Evolutionary conservation across 2,888 invertebrate species (phyloP).

Genomic region (Drosophila pseudotalamancana): DNA sequence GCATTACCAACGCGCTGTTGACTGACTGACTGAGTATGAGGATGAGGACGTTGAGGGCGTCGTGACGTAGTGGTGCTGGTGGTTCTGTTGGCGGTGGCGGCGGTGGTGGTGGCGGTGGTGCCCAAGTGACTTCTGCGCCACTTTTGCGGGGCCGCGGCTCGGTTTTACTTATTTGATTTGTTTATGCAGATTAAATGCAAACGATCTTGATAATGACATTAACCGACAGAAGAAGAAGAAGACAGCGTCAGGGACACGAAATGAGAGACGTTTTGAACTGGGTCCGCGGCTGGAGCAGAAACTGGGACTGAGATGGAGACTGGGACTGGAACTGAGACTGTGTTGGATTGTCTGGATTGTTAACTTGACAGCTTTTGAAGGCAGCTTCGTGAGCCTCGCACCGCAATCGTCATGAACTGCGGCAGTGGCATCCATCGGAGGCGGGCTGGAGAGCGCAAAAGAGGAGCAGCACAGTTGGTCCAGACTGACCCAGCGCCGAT

Average conservation of each 20-base stretch:
- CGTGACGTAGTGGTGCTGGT: slow-evolving; percentile 33
- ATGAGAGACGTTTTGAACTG: slow-evolving; percentile 51
- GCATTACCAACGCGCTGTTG: slow-evolving; percentile 74
- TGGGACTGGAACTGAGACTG: slow-evolving; percentile 24
- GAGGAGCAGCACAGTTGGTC: slow-evolving; percentile 20
- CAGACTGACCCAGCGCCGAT: slow-evolving; percentile 65
- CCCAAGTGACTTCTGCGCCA: slow-evolving; percentile 69
- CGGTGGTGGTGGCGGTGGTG: slow-evolving; percentile 33
- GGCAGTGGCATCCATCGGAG: slow-evolving; percentile 12
- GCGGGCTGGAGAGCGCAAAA: not conserved
- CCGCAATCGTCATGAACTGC: slow-evolving; percentile 62
- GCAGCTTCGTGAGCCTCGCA: slow-evolving; percentile 69
- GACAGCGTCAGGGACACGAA: slow-evolving; percentile 57
- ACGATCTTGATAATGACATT: slow-evolving; percentile 83
- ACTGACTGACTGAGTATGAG: slow-evolving; percentile 57
- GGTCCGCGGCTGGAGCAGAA: slow-evolving; percentile 24
- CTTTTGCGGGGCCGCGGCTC: slow-evolving; percentile 58
- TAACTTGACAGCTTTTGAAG: slow-evolving; percentile 83
- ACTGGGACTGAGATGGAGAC: slow-evolving; percentile 12
- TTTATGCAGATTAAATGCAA: slow-evolving; percentile 83
- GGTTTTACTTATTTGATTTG: slow-evolving; percentile 78
- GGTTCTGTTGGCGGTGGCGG: slow-evolving; percentile 1
- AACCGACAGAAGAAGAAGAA: slow-evolving; percentile 79
- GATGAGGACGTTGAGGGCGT: slow-evolving; percentile 35
- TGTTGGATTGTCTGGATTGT: slow-evolving; percentile 70